phyloP scores from a whole-genome alignment of 1,140 invertebrate genomes.

The Pinna nobilis region DNA sequence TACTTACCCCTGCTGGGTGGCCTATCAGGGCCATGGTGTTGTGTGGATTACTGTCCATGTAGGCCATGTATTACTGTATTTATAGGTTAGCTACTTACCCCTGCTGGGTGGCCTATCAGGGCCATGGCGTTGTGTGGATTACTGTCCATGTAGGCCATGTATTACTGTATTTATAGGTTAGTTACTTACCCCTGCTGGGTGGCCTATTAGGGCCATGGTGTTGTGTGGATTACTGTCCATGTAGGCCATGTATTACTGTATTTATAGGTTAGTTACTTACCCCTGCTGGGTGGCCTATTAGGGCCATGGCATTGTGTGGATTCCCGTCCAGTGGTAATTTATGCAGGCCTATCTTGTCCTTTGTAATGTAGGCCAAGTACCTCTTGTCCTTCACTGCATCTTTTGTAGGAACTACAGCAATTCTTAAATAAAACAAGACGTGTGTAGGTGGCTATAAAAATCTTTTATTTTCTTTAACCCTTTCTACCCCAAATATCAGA shows the following conservation, averaged over 20 bases:
- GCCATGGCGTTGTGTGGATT: conserved; percentile 84
- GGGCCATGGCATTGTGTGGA: conserved; percentile 81
- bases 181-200: conserved; percentile 77
- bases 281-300: conserved; percentile 80
- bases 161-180: neutral
- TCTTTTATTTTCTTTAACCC: too few species aligned
- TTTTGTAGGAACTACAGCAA: conserved; percentile 63
- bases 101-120: conserved; percentile 80
- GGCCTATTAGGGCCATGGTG: conserved; percentile 80
- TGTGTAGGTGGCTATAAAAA: neutral
- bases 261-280: conserved; percentile 49
- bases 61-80: neutral
- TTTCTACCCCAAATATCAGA: too few species aligned
- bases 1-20: conserved; percentile 78
- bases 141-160: too few species aligned
- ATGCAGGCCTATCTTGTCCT: conserved; percentile 82
- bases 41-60: conserved; percentile 86
- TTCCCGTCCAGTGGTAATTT: conserved; percentile 83
- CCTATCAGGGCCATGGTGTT: conserved; percentile 81
- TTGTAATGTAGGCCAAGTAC: conserved; percentile 81
- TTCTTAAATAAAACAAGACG: conserved; percentile 51
- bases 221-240: conserved; percentile 85
- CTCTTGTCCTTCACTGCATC: conserved; percentile 59
- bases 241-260: too few species aligned
- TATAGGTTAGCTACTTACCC: conserved; percentile 55